Base-by-base conservation (phyloP, 2,797 vertebrate genomes). In the Miichthys miiuy region DNA sequence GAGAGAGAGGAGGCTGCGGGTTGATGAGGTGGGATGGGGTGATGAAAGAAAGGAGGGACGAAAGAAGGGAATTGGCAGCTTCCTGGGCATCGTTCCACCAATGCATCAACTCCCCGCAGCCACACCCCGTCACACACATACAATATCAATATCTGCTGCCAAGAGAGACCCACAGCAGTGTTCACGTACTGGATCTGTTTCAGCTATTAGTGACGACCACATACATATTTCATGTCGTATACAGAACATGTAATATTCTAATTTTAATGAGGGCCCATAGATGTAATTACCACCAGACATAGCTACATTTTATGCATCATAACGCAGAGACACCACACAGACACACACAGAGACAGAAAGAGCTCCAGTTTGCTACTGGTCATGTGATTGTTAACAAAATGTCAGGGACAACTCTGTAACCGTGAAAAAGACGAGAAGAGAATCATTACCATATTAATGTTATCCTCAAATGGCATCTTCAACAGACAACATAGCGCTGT, bases 21-120 rank as follows among this genome's bases (percentile, higher is more conserved):
- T 42, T 73, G 72, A 71, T 75, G 79, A 84, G 82, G 82, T 68
- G 51, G 66, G 70, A 73, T 71, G 58, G 74, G 79, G 80, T 81
- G 84, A 89, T 85, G 72, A 83, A 72, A 73, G 74, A 64, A 87
- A 72, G 74, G 68, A 85, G 76, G 77, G 72, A 80, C 48, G n/a
- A 74, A 82, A 62, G 76, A 86, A 77, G 77, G 76, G 75, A 80
- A 82, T 17, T 60, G 77, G 83, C 87, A 79, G 88, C 73, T 81
- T 84, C 73, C 79, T 78, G 83, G 87, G 91, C 87, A 85, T n/a
- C 30, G 47, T 75, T 92, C 89, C 90, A 91, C 80, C 77, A 75
- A 80, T 84, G 87, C 90, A 92, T 92, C 90, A 90, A 89, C 87
- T 80, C 84, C 56, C 70, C 25, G 77, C 86, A 88, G 87, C 88